Conservation (phyloP, 2,888 invertebrate species). For the Cyaniris semiargus region DNA sequence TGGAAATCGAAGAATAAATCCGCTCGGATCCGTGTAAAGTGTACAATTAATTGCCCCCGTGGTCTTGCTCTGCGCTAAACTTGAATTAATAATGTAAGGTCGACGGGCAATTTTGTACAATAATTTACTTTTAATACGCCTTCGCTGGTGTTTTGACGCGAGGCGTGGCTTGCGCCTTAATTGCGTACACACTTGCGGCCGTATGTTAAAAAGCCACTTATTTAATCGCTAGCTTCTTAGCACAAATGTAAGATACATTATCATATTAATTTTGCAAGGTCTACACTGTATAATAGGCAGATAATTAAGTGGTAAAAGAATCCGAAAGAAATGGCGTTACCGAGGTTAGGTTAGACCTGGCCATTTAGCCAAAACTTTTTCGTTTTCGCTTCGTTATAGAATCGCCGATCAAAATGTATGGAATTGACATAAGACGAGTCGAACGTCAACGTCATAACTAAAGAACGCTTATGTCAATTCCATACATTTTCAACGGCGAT, state of each 20-base stretch:
- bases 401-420: too few species aligned
- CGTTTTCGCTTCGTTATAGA: too few species aligned
- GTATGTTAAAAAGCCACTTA: not conserved
- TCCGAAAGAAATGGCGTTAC: too few species aligned
- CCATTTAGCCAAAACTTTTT: too few species aligned
- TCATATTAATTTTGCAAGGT: too few species aligned
- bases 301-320: too few species aligned
- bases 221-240: not conserved
- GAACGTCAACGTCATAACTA: too few species aligned
- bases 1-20: slow-evolving; percentile 14
- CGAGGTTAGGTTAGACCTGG: too few species aligned
- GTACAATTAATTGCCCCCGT: slow-evolving; percentile 15
- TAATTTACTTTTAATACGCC: slow-evolving; percentile 43
- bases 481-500: too few species aligned
- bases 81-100: slow-evolving; percentile 29
- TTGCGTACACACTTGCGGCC: slow-evolving; percentile 4
- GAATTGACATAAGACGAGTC: too few species aligned
- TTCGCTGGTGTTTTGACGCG: slow-evolving; percentile 43
- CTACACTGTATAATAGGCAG: too few species aligned
- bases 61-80: slow-evolving; percentile 9
- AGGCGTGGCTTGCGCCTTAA: slow-evolving; percentile 38
- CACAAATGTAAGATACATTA: not conserved
- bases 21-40: slow-evolving; percentile 1
- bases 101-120: slow-evolving; percentile 44
- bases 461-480: too few species aligned